Percentiles rank a stretch among this genome's conserved stretches.
Evolutionary conservation across 1,140 invertebrate genomes (phyloP).

Genomic region (Diploscapter pachys): DNA sequence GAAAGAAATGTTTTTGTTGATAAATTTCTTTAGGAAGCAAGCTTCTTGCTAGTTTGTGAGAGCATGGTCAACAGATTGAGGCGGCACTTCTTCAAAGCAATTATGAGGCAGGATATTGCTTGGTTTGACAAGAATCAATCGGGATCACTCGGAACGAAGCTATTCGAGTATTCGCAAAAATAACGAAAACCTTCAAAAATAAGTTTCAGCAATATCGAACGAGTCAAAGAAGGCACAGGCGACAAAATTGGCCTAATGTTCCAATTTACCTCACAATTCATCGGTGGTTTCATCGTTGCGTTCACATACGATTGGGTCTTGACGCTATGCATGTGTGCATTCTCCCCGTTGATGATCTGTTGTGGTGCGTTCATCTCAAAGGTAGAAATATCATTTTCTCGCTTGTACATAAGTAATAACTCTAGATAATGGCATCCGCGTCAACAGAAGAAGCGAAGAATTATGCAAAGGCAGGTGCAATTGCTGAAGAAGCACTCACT

Average conservation of each 20-base stretch:
- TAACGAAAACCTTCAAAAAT: not conserved
- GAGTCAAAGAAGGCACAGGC: slow-evolving; percentile 81
- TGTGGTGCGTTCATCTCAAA: slow-evolving; percentile 38
- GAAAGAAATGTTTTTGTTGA: slow-evolving; percentile 22
- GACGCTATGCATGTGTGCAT: slow-evolving; percentile 39
- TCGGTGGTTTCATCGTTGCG: slow-evolving; percentile 28
- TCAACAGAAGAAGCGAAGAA: slow-evolving; percentile 30
- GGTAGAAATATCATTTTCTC: not conserved
- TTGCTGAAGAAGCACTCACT: slow-evolving; percentile 46
- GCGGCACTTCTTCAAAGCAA: slow-evolving; percentile 70
- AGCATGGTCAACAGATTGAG: slow-evolving; percentile 71
- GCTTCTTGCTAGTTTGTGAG: slow-evolving; percentile 59
- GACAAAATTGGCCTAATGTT: slow-evolving; percentile 79
- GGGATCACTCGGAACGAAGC: slow-evolving; percentile 80
- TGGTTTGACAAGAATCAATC: slow-evolving; percentile 83
- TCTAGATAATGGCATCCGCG: slow-evolving; percentile 36
- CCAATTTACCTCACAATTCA: slow-evolving; percentile 58
- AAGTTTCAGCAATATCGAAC: slow-evolving; percentile 73
- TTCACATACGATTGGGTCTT: slow-evolving; percentile 44
- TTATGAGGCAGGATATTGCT: slow-evolving; percentile 78
- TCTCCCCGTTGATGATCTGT: slow-evolving; percentile 31
- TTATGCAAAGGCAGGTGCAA: slow-evolving; percentile 33
- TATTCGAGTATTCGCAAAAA: slow-evolving; percentile 76
- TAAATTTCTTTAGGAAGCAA: slow-evolving; percentile 54
- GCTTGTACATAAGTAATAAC: not conserved